Conservation (phyloP, 2,797 vertebrate species). For the Orientallactaga sibirica region DNA sequence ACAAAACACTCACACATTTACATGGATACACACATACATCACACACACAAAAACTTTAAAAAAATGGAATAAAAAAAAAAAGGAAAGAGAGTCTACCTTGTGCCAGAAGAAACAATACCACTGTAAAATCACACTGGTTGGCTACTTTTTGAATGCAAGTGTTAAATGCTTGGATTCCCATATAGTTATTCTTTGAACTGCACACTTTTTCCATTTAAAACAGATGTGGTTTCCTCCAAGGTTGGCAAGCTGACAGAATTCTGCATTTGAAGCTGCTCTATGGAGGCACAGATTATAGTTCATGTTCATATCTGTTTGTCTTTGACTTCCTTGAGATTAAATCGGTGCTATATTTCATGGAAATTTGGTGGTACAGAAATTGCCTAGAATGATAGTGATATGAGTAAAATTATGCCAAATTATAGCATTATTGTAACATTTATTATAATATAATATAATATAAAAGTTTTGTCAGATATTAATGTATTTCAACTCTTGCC, state of each 20-base stretch:
- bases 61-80: not conserved
- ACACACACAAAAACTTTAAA: no score
- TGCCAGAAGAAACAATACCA: not conserved
- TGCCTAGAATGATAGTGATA: conserved; percentile 53
- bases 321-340: conserved; percentile 63
- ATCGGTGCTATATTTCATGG: conserved; percentile 41
- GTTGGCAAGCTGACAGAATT: conserved; percentile 29
- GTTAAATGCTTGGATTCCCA: not conserved
- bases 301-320: conserved; percentile 46
- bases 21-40: no score
- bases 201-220: not conserved
- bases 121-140: not conserved
- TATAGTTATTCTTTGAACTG: conserved; percentile 13
- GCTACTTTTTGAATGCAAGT: conserved; percentile 26
- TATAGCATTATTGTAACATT: not conserved
- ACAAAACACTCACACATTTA: no score
- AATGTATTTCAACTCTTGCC: conserved; percentile 9
- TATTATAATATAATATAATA: no score
- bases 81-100: not conserved
- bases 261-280: conserved; percentile 42
- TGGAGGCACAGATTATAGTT: conserved; percentile 40
- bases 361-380: conserved; percentile 40
- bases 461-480: not conserved
- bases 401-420: conserved; percentile 14
- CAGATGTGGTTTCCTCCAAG: not conserved